Evolutionary conservation across 1,140 invertebrate genomes (phyloP), one percentile per base, ranked within the genome.

Genomic region (Drosophila pseudoananassae): DNA sequence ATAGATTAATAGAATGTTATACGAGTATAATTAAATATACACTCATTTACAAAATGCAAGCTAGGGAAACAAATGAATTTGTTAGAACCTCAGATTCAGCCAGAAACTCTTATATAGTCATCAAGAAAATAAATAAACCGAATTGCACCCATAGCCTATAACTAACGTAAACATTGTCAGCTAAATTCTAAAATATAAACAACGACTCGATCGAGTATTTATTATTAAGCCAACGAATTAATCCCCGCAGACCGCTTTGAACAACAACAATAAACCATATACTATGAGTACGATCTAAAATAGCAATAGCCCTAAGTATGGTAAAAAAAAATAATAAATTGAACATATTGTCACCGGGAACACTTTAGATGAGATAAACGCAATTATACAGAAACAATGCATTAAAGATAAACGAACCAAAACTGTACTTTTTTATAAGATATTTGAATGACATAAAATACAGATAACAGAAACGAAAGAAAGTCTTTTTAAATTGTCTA

Each of bases 351-450:
- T 81, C 68, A 87, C 54, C 51, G 82, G 82, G 82, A 87, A 75
- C 78, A 78, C 82, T 75, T 87, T 58, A 56, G 58, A 61, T 50
- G 69, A 78, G 61, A 88, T 82, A 82, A 64, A 78, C 63, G 70
- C 75, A 68, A 55, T 55, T 66, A 75, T 79, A 84, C 69, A 63
- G 57, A 63, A 61, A 72, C 61, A 75, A 66, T 75, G 59, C 72
- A 75, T 75, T 66, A 47, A 76, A 68, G 51, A 82, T 87, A 68
- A 87, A 88, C 63, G 76, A 87, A 87, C 69, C 71, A 73, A 88
- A 87, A 88, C 63, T 88, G 74, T 75, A 88, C 65, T 82, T 87
- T 79, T 87, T 82, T 82, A 87, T 82, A 87, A 88, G 66, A 87
- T 88, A 88, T 87, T 84, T 82, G 59, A 84, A 85, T 84, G 72